A percentile compares a stretch with the other conserved stretches of the same genome.
These are phyloP conservation scores for Prionailurus viverrinus DNA, from an alignment of 2,113 vertebrate genomes.

Conservation along the genomic window DNA sequence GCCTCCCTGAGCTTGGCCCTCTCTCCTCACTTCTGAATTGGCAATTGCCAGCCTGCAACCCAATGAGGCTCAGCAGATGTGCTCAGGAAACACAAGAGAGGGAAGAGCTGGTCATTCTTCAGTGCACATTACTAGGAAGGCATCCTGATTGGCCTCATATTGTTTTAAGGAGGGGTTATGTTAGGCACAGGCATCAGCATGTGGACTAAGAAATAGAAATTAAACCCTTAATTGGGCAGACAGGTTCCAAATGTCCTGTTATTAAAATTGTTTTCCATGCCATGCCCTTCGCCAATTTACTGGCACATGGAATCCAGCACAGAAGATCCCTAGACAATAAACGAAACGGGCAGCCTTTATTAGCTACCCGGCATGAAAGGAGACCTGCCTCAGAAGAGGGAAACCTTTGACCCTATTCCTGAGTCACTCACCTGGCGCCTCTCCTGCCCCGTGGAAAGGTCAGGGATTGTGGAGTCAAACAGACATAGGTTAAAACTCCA, in stretches of 20 bases:
- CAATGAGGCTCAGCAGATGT: neutral
- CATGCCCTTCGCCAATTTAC: neutral
- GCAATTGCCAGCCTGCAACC: neutral
- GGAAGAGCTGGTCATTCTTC: neutral
- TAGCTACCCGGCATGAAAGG: slow-evolving; percentile 17
- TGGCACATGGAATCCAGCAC: neutral
- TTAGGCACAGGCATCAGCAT: neutral
- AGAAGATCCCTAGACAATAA: slow-evolving; percentile 11
- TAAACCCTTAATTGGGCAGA: slow-evolving; percentile 19
- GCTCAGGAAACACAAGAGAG: neutral
- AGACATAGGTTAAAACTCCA: neutral
- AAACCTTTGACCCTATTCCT: slow-evolving; percentile 48
- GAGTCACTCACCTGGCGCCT: slow-evolving; percentile 67
- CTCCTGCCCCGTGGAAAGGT: neutral
- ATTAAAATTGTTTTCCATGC: neutral
- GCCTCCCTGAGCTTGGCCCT: neutral
- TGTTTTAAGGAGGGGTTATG: neutral
- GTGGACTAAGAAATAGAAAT: slow-evolving; percentile 24
- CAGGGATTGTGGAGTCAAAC: neutral
- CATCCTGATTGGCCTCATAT: neutral
- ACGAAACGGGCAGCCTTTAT: neutral
- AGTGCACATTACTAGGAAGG: neutral
- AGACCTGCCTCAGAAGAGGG: neutral
- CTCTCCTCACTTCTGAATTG: neutral
- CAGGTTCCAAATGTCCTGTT: neutral